A percentile compares a stretch with the other conserved stretches of the same genome.
phyloP scores from a whole-genome alignment of 2,888 invertebrate genomes.

The Trissonchulus sp. region DNA sequence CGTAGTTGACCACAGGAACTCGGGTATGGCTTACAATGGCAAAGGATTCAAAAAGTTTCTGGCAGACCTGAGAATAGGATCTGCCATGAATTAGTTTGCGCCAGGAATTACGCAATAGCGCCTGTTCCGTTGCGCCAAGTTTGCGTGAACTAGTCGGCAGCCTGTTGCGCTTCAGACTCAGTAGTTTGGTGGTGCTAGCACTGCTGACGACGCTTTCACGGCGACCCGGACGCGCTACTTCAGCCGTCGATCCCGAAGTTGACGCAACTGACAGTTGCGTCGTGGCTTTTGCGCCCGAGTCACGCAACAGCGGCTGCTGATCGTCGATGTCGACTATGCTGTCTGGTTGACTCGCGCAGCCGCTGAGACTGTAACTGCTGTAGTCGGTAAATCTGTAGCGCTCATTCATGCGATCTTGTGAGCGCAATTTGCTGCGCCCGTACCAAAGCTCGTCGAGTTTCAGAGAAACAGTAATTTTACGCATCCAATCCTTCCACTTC shows the following conservation, averaged over 20 bases:
- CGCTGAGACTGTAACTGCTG: neutral
- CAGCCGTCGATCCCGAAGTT: no score
- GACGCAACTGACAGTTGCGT: no score
- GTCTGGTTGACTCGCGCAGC: neutral
- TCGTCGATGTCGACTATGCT: neutral
- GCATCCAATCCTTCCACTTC: constrained; percentile 14
- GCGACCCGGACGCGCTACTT: neutral
- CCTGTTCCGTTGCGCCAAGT: neutral
- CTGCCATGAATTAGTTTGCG: neutral
- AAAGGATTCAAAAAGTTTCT: neutral
- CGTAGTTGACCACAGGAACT: neutral
- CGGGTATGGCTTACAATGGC: neutral
- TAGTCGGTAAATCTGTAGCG: neutral
- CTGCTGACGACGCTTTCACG: neutral
- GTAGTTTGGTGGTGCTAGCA: neutral
- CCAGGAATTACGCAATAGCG: neutral
- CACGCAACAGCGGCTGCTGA: neutral
- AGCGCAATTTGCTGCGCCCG: neutral
- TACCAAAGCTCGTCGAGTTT: constrained; percentile 19
- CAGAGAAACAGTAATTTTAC: neutral
- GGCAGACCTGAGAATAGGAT: neutral
- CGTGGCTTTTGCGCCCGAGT: no score
- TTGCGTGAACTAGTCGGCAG: neutral
- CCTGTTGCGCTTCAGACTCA: no score
- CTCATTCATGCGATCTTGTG: neutral